These are phyloP conservation scores for Priocnemis perturbator DNA, from an alignment of 2,888 invertebrate species.

Conservation along the genomic window DNA sequence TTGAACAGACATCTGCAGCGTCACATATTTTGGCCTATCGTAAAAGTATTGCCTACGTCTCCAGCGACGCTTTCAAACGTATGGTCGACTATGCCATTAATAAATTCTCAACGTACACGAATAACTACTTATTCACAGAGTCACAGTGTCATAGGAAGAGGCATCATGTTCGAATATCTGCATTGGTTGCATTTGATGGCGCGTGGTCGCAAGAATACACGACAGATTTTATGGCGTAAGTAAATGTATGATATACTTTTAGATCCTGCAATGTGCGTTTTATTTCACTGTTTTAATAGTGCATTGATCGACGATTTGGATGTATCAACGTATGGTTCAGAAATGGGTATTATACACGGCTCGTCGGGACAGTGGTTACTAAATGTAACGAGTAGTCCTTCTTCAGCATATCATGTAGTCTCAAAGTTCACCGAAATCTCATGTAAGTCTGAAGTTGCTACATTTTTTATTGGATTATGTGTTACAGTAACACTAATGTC, in stretches of 20 bases:
- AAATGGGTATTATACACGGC: constrained; percentile 80
- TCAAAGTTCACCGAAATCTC: constrained; percentile 49
- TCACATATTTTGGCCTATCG: constrained; percentile 62
- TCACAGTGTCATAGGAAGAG: constrained; percentile 47
- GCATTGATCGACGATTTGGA: constrained; percentile 78
- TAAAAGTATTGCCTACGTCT: constrained; percentile 60
- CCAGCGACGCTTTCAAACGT: constrained; percentile 54
- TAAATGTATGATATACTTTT: neutral
- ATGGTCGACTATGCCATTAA: constrained; percentile 55
- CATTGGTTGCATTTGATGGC: constrained; percentile 63
- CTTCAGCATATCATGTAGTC: constrained; percentile 70
- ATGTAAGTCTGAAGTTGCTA: constrained; percentile 41
- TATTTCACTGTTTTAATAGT: no score
- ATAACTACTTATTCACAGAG: constrained; percentile 56
- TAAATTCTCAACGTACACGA: constrained; percentile 57
- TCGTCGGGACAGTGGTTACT: constrained; percentile 80
- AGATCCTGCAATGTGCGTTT: neutral
- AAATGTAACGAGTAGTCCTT: constrained; percentile 78
- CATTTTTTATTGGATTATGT: constrained; percentile 5
- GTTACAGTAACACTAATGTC: neutral
- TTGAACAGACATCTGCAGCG: constrained; percentile 57
- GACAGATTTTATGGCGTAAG: constrained; percentile 45
- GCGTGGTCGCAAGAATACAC: constrained; percentile 44
- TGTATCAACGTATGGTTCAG: constrained; percentile 79
- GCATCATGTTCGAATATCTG: constrained; percentile 52